A percentile compares a stretch with the other conserved stretches of the same genome.
Conservation (phyloP, 2,113 vertebrate genomes). For the Nibea albiflora region DNA sequence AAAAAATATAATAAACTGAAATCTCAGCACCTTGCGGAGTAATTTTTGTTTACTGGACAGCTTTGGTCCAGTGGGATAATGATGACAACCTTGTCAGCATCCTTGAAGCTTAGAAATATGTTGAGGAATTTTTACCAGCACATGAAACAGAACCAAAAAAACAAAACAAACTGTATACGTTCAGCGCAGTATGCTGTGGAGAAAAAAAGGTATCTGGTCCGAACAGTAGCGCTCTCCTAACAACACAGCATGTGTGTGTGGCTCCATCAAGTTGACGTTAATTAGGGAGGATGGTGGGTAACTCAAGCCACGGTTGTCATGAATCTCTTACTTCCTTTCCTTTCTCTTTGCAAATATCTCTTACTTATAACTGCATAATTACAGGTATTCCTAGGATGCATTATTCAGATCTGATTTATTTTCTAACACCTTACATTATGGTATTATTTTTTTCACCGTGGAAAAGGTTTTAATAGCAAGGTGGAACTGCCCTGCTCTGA, state of each 20-base stretch:
- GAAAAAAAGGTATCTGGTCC: conserved; percentile 20
- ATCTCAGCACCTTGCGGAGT: background rate
- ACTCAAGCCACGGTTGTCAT: conserved; percentile 50
- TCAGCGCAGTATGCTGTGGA: background rate
- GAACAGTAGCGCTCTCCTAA: conserved; percentile 14
- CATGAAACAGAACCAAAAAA: conserved; percentile 12
- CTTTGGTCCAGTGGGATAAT: background rate
- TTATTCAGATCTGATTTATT: conserved; percentile 35
- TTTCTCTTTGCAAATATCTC: conserved; percentile 40
- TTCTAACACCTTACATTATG: background rate
- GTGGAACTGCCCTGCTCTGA: conserved; percentile 27
- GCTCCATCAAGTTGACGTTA: conserved; percentile 55
- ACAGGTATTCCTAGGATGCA: background rate
- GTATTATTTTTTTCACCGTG: background rate
- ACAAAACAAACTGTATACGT: background rate
- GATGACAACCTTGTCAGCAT: conserved; percentile 8
- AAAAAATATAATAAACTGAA: background rate
- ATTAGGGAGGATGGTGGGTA: conserved; percentile 63
- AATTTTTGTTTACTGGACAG: background rate
- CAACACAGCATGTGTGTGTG: conserved; percentile 11
- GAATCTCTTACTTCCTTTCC: conserved; percentile 3
- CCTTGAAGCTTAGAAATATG: background rate
- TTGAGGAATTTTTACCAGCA: background rate
- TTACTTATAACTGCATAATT: conserved; percentile 44
- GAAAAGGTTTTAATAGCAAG: conserved; percentile 15